A percentile compares a stretch with the other conserved stretches of the same genome.
phyloP scores from a whole-genome alignment of 2,888 invertebrate genomes.

The Dryomyza anilis region DNA sequence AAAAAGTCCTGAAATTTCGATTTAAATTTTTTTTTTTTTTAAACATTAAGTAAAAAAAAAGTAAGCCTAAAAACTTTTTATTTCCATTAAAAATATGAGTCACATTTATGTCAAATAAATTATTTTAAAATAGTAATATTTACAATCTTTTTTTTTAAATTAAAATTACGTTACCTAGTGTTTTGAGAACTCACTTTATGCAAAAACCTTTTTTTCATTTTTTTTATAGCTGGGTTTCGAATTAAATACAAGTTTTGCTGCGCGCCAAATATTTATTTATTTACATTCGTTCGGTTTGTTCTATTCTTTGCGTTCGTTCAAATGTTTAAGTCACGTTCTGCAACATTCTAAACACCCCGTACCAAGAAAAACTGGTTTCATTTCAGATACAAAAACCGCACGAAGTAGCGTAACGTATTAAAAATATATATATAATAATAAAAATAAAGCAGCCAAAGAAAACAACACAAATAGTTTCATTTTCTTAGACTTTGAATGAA shows the following conservation, averaged over 20 bases:
- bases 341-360: not conserved
- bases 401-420: not conserved
- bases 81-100: too few species aligned
- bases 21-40: not conserved
- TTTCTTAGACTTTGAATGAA: not conserved
- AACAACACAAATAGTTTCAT: not conserved
- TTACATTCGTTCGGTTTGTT: too few species aligned
- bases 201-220: too few species aligned
- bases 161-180: too few species aligned
- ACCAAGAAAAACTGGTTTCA: slow-evolving; percentile 4
- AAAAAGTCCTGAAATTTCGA: not conserved
- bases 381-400: not conserved
- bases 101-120: too few species aligned
- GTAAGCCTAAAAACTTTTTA: too few species aligned
- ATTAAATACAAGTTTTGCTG: not conserved
- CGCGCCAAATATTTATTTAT: not conserved
- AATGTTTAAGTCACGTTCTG: slow-evolving; percentile 7
- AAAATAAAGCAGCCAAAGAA: not conserved
- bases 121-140: too few species aligned
- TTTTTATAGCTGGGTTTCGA: not conserved
- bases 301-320: too few species aligned
- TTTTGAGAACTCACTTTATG: too few species aligned
- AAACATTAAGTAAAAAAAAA: not conserved
- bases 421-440: not conserved
- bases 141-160: too few species aligned